phyloP scores from a whole-genome alignment of 2,797 vertebrate genomes.

The Pelochelys cantorii region DNA sequence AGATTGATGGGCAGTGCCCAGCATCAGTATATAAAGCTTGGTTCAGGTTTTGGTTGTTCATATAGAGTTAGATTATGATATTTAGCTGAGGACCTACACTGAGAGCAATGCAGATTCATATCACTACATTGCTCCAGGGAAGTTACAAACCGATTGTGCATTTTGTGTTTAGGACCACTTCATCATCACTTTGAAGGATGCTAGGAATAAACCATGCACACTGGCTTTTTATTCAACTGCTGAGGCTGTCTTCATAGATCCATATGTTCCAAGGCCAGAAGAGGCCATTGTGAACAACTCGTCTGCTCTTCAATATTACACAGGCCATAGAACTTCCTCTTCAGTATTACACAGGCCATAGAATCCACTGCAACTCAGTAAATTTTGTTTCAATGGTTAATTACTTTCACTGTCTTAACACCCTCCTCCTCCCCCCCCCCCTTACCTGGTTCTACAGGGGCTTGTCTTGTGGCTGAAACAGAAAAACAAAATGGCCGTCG shows the following conservation, averaged over 20 bases:
- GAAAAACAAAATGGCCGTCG: no score
- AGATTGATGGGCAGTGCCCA: background rate
- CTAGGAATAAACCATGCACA: background rate
- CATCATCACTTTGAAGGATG: background rate
- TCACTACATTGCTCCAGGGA: background rate
- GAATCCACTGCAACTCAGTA: background rate
- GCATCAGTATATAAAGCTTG: background rate
- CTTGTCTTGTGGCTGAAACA: no score
- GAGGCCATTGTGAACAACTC: background rate
- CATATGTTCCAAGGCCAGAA: background rate
- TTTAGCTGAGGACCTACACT: background rate
- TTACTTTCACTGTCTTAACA: background rate
- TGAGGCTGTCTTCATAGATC: background rate
- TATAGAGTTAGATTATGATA: background rate
- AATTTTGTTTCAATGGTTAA: background rate
- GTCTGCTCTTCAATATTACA: background rate
- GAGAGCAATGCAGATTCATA: background rate
- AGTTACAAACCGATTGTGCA: background rate
- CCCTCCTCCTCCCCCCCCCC: accelerated
- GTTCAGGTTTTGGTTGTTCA: background rate
- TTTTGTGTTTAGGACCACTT: background rate
- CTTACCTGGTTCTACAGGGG: no score
- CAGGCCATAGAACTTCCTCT: background rate
- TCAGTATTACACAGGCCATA: background rate
- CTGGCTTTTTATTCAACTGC: background rate